Conservation (phyloP, 2,113 vertebrate genomes). For the Nipponia nippon region DNA sequence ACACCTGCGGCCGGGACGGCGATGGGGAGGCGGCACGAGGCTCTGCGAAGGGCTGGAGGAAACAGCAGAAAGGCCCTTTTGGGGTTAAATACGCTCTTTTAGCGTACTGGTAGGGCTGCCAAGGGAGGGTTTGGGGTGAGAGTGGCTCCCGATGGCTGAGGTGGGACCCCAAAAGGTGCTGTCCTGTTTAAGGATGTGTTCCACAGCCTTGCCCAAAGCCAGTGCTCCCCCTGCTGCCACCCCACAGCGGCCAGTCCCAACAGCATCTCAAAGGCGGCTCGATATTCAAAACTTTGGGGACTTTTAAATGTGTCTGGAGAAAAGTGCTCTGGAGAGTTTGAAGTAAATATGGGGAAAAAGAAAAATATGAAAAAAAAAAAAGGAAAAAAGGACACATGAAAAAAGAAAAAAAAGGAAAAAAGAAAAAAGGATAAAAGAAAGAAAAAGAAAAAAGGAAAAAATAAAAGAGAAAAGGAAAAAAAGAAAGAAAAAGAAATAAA, state of each 20-base stretch:
- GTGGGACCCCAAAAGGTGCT: not conserved
- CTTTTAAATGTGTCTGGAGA: not conserved
- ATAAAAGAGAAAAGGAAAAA: not conserved
- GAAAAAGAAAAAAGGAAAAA: fast-evolving
- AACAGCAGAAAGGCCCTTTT: not conserved
- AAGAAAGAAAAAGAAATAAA: no score
- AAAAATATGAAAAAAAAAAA: not conserved
- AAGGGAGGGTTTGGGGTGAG: not conserved
- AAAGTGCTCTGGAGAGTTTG: not conserved
- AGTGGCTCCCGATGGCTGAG: not conserved
- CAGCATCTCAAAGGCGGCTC: not conserved
- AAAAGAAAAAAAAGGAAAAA: no score
- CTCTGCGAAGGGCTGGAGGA: not conserved
- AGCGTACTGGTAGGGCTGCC: not conserved
- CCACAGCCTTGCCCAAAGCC: not conserved
- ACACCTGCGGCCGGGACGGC: fast-evolving
- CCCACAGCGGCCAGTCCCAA: fast-evolving
- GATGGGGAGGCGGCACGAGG: not conserved
- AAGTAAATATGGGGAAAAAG: fast-evolving
- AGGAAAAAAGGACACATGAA: no score
- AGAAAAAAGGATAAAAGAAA: fast-evolving
- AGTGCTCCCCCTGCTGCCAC: not conserved
- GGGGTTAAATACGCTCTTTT: not conserved
- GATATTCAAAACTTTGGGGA: not conserved
- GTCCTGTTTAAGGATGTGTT: not conserved